phyloP scores from a whole-genome alignment of 2,888 invertebrate species.

The Falcaria lacertinaria region DNA sequence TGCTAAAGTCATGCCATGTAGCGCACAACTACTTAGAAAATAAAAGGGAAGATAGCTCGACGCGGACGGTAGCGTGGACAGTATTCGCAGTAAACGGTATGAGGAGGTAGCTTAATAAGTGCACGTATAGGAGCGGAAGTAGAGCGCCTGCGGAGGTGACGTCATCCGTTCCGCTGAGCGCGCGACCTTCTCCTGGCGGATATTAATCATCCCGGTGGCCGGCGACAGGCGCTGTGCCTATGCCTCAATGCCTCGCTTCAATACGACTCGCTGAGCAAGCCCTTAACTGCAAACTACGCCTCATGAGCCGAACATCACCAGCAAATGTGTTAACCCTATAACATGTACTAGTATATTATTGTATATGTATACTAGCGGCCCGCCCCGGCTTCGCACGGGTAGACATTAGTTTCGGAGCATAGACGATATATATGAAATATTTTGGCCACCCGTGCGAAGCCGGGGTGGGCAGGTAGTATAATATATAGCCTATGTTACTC shows the following conservation, averaged over 20 bases:
- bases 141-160: slow-evolving; percentile 65
- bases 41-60: slow-evolving; percentile 7
- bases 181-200: slow-evolving; percentile 71
- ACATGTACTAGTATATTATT: too few species aligned
- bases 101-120: slow-evolving; percentile 35
- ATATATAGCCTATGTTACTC: too few species aligned
- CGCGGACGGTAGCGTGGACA: too few species aligned
- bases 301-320: neutral
- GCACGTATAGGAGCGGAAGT: slow-evolving; percentile 59
- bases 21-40: too few species aligned
- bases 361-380: too few species aligned
- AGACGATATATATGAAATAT: too few species aligned
- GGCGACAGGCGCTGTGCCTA: slow-evolving; percentile 32
- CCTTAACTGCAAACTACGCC: slow-evolving; percentile 50
- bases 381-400: too few species aligned
- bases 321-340: neutral
- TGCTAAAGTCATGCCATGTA: too few species aligned
- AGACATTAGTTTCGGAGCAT: too few species aligned
- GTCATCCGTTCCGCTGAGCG: slow-evolving; percentile 47
- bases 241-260: slow-evolving; percentile 19
- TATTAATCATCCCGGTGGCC: slow-evolving; percentile 73
- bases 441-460: too few species aligned
- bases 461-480: too few species aligned
- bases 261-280: slow-evolving; percentile 26
- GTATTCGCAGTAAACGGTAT: too few species aligned